Evolutionary conservation across 2,797 vertebrate species (phyloP), one percentile per base, ranked within the genome.

Genomic region (Catostomus latipinnis): DNA sequence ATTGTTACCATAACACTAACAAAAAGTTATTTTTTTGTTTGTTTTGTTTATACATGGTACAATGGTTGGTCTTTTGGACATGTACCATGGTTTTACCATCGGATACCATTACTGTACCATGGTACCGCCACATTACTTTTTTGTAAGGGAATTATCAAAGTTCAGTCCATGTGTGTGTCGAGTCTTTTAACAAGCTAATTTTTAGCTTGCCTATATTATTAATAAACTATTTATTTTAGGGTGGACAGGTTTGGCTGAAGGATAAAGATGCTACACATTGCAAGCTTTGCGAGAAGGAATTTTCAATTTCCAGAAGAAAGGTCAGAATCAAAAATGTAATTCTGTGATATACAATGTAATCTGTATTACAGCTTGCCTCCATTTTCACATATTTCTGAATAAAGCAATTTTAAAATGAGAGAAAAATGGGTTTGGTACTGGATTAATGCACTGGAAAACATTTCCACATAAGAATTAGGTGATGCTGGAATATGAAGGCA

Each of bases 241-340:
- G 98, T 86, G 97, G 97, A 46, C 96, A 98, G 85, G 97, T 98
- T 78, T 99, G 97, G 97, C 87, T 99, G 86, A 98, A 99, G 87
- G 97, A 99, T 90, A 97, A 97, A 91, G 97, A 99, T 8, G 97
- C 97, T 57, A 97, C 96, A 16, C 96, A 96, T 57, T 99, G 97
- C 90, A 99, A 98, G 84, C 93, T 99, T 52, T 99, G 97, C 88
- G 97, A 98, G 91, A 98, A 96, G 83, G 97, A 99, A 90, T 99
- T 99, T 86, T 99, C 97, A 5, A 97, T 99, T 78, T 98, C 97
- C 22, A 96, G 96, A 87, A 94, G 97, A 89, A 99, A 98, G 96
- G 97, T 98, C 52, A 82, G 80, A 62, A 43, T 7, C 57, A 16
- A 45, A 78, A 71, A 11, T 13, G 1, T 22, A 4, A 9, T 16